These are phyloP conservation scores for Parotocinclus haroldoi DNA, from an alignment of 2,797 vertebrate species.

Conservation along the genomic window DNA sequence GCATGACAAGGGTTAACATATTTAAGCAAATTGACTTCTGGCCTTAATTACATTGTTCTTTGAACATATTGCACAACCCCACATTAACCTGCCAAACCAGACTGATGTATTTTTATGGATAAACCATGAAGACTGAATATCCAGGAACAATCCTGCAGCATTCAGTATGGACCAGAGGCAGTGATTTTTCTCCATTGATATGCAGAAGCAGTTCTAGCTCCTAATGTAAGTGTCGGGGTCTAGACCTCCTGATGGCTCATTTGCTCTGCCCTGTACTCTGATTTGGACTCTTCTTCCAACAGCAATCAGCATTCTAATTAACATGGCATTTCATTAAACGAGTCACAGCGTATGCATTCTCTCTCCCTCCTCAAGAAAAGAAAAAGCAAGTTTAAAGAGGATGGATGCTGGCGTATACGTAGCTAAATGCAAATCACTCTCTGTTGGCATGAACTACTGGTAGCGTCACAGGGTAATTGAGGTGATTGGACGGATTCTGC, in stretches of 20 bases:
- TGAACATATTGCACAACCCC: no score
- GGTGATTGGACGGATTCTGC: conserved; percentile 32
- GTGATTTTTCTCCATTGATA: conserved; percentile 27
- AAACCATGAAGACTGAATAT: neutral
- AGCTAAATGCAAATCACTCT: conserved; percentile 43
- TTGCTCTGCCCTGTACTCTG: conserved; percentile 48
- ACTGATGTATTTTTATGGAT: no score
- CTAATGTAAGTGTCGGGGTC: conserved; percentile 38
- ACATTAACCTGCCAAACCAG: no score
- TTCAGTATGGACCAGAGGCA: neutral
- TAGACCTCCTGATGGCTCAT: conserved; percentile 47
- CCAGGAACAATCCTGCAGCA: conserved; percentile 7
- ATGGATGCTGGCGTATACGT: conserved; percentile 6
- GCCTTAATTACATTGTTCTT: no score
- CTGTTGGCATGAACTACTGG: conserved; percentile 4
- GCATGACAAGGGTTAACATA: no score
- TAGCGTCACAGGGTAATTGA: conserved; percentile 26
- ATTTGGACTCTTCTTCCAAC: conserved; percentile 47
- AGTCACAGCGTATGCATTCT: conserved; percentile 62
- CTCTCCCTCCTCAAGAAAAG: conserved; percentile 57
- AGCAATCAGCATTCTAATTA: conserved; percentile 58
- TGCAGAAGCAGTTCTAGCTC: conserved; percentile 35
- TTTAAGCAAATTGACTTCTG: no score
- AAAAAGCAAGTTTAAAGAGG: conserved; percentile 56
- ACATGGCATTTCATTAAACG: conserved; percentile 65